Conservation (phyloP, 53 echinoderm and acorn worm genomes). For the Stichopus horrens region DNA sequence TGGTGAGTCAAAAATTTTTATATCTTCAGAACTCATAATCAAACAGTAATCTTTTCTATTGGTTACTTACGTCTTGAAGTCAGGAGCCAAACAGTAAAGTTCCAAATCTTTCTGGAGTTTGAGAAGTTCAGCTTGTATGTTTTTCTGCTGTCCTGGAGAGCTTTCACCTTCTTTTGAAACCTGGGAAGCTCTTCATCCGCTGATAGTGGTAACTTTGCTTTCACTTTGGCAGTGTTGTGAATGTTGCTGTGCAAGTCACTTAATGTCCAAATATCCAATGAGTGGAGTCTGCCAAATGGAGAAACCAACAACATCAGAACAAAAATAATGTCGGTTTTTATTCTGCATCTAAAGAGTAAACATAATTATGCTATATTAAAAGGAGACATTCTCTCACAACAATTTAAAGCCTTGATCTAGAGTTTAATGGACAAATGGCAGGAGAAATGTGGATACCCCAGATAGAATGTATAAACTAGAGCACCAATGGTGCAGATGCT, state of each 20-base stretch:
- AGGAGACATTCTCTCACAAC: too few relatives aligned
- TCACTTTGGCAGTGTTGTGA: not conserved
- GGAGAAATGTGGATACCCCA: too few relatives aligned
- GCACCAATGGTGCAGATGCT: too few relatives aligned
- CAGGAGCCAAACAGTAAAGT: not conserved
- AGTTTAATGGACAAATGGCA: too few relatives aligned
- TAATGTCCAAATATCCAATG: conserved; percentile 39
- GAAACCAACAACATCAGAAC: not conserved
- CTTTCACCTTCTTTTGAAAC: conserved; percentile 3
- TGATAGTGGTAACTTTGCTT: conserved; percentile 21
- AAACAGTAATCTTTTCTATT: too few relatives aligned
- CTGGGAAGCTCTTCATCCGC: not conserved
- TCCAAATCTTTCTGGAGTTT: conserved; percentile 21
- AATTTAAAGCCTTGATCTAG: too few relatives aligned
- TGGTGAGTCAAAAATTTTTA: too few relatives aligned
- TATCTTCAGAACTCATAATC: too few relatives aligned
- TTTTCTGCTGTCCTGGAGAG: not conserved
- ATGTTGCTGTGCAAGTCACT: conserved; percentile 10
- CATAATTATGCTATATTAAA: too few relatives aligned
- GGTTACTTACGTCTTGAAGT: not conserved
- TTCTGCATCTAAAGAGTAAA: not conserved
- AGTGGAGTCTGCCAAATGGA: conserved; percentile 20
- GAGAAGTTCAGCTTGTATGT: conserved; percentile 35
- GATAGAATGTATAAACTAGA: too few relatives aligned
- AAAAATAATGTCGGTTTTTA: not conserved